Percentiles rank a stretch among this genome's conserved stretches.
Conservation (phyloP, 2,113 vertebrate genomes). For the Hyperopisus bebe region DNA sequence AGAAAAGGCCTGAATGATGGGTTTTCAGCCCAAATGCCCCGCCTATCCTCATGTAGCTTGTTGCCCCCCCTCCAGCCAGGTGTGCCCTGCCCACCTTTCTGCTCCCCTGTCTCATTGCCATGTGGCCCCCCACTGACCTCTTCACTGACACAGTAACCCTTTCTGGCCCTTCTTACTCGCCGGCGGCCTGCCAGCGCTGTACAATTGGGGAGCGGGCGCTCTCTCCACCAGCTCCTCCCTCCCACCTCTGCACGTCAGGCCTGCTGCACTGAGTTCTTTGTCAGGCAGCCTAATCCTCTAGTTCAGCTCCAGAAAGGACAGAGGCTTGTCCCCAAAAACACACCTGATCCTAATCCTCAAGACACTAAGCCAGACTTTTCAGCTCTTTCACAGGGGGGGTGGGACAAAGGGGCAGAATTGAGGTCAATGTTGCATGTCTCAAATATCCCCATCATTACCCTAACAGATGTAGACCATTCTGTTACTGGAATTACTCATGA, state of each 20-base stretch:
- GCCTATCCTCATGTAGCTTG: background rate
- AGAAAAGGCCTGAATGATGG: background rate
- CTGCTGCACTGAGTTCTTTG: background rate
- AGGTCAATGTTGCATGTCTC: conserved; percentile 44
- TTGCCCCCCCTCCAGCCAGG: too few species aligned
- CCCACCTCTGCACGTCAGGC: background rate
- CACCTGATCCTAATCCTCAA: conserved; percentile 52
- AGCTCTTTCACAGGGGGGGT: conserved; percentile 34
- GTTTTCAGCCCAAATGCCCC: background rate
- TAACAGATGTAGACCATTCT: conserved; percentile 52
- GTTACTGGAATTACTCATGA: background rate
- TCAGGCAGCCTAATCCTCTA: background rate
- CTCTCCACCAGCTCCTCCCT: background rate
- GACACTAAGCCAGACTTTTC: conserved; percentile 49
- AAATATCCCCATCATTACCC: conserved; percentile 43
- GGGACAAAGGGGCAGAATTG: background rate
- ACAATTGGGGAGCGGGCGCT: background rate
- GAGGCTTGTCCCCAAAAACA: conserved; percentile 32
- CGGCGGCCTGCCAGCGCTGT: background rate
- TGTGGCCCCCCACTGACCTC: background rate
- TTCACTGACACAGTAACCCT: background rate
- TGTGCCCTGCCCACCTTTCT: background rate
- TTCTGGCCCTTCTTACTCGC: conserved; percentile 4
- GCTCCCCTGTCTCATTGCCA: background rate
- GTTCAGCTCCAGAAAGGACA: conserved; percentile 25